Conservation (phyloP, 1,140 invertebrate species). For the Pseudomyrmex flavicornis region DNA sequence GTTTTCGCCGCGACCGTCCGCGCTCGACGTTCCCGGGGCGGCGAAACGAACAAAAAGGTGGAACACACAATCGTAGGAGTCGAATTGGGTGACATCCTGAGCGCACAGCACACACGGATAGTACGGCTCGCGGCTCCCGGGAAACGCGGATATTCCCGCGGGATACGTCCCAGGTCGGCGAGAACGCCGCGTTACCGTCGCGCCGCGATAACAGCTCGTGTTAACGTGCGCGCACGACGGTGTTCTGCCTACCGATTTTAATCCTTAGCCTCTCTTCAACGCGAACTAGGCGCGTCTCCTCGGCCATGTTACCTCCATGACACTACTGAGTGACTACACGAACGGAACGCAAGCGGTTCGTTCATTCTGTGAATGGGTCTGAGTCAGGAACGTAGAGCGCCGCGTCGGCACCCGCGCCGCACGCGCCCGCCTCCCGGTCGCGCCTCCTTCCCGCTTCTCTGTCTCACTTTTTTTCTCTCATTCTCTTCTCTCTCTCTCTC, state of each 20-base stretch:
- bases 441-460: no score
- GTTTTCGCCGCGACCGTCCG: no score
- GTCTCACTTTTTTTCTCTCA: no score
- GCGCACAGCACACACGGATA: constrained; percentile 35
- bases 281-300: constrained; percentile 93
- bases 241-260: constrained; percentile 90
- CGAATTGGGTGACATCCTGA: constrained; percentile 72
- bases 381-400: constrained; percentile 72
- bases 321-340: constrained; percentile 83
- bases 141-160: constrained; percentile 7
- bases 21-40: no score
- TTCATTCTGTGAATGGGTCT: constrained; percentile 84
- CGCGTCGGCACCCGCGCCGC: constrained; percentile 13
- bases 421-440: neutral
- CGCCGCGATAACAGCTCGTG: neutral
- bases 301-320: constrained; percentile 94
- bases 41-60: constrained; percentile 4
- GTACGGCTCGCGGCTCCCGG: constrained; percentile 10
- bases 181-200: neutral
- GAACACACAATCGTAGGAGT: constrained; percentile 59
- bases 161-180: neutral
- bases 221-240: neutral
- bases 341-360: constrained; percentile 81
- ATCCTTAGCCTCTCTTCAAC: constrained; percentile 94
- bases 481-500: neutral